A percentile compares a stretch with the other conserved stretches of the same genome.
Conservation (phyloP, 2,888 invertebrate species). For the Magallana nippona region DNA sequence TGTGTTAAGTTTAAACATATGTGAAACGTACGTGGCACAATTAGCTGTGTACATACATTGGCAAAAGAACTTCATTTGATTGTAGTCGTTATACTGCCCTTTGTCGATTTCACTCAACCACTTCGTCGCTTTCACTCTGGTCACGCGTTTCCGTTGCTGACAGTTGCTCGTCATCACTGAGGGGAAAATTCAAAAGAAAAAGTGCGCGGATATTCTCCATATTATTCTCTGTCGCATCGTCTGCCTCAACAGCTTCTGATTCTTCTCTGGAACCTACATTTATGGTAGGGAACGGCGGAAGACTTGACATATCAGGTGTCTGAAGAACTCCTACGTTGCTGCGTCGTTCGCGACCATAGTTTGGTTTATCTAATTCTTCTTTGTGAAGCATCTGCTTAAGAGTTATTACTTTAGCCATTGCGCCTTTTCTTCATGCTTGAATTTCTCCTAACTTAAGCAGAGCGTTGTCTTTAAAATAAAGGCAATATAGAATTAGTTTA, state of each 20-base stretch:
- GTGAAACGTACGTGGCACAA: too few relatives aligned
- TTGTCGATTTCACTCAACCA: background rate
- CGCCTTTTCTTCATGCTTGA: constrained; percentile 44
- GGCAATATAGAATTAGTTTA: background rate
- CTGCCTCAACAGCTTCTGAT: too few relatives aligned
- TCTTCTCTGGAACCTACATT: too few relatives aligned
- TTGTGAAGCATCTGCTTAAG: constrained; percentile 44
- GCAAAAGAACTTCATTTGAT: too few relatives aligned
- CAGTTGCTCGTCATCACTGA: background rate
- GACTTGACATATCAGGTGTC: too few relatives aligned
- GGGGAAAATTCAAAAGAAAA: constrained; percentile 7
- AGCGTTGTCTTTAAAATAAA: constrained; percentile 46
- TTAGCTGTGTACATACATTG: too few relatives aligned
- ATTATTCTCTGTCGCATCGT: background rate
- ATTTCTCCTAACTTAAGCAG: constrained; percentile 44
- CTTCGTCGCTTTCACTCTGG: background rate
- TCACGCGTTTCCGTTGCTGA: background rate
- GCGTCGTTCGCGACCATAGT: too few relatives aligned
- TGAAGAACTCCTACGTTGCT: too few relatives aligned
- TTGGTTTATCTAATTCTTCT: constrained; percentile 42
- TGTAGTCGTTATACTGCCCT: too few relatives aligned
- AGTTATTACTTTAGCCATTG: constrained; percentile 42
- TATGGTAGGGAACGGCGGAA: too few relatives aligned
- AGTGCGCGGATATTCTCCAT: too few relatives aligned
- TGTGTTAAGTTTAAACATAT: too few relatives aligned